Evolutionary conservation across 2,113 vertebrate species (phyloP).

Genomic region (Pollimyrus isidori): DNA sequence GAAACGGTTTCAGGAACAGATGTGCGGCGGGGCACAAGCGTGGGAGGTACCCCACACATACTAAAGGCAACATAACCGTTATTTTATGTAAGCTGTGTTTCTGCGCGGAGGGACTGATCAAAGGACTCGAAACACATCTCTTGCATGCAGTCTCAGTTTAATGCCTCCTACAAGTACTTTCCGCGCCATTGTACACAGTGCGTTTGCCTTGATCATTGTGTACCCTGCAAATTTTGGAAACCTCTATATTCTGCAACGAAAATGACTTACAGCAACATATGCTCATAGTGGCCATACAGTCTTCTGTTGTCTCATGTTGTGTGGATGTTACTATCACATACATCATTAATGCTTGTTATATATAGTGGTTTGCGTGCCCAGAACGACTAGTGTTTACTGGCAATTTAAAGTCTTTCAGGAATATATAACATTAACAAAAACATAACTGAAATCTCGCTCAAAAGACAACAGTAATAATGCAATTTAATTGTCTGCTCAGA

Average conservation of each 20-base stretch:
- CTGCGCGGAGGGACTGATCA: constrained; percentile 6
- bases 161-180: constrained; percentile 15
- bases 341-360: neutral
- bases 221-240: constrained; percentile 11
- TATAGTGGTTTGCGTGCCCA: neutral
- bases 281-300: neutral
- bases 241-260: neutral
- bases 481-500: neutral
- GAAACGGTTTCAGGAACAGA: constrained; percentile 17
- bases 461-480: neutral
- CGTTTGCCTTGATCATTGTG: constrained; percentile 9
- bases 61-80: neutral
- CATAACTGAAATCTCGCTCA: neutral
- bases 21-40: neutral
- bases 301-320: neutral
- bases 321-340: neutral
- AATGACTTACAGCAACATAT: constrained; percentile 11
- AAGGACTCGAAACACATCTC: neutral
- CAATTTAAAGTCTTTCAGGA: neutral
- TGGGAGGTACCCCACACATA: constrained; percentile 12
- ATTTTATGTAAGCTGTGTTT: constrained; percentile 8
- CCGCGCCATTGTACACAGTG: neutral
- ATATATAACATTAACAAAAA: neutral
- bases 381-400: neutral
- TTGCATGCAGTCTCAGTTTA: neutral